These are phyloP conservation scores for Leptonema lineaticorne DNA, from an alignment of 1,140 invertebrate genomes.

Conservation along the genomic window DNA sequence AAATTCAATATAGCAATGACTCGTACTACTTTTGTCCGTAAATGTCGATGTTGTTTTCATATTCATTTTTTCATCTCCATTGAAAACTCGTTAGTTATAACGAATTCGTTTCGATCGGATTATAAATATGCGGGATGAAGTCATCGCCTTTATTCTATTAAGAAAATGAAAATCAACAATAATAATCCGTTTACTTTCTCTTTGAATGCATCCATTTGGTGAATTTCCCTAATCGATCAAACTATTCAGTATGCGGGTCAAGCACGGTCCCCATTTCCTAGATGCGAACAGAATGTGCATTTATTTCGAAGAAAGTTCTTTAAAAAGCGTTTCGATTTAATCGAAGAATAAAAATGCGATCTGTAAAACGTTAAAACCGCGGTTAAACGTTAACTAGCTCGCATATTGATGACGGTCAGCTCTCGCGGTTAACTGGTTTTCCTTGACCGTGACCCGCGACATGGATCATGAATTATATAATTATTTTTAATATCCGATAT, in stretches of 20 bases:
- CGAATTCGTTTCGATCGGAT: neutral
- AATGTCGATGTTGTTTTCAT: no score
- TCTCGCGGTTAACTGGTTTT: neutral
- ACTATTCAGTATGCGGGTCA: constrained; percentile 4
- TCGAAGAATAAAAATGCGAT: no score
- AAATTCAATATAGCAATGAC: no score
- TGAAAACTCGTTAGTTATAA: no score
- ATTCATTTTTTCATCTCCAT: no score
- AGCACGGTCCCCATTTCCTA: neutral
- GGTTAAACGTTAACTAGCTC: no score
- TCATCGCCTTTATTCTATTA: constrained; percentile 3
- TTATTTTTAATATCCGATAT: no score
- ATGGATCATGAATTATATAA: constrained; percentile 5
- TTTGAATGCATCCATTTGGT: neutral
- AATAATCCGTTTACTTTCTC: constrained; percentile 2
- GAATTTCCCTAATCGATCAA: constrained; percentile 11
- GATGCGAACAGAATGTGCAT: neutral
- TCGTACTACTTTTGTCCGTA: no score
- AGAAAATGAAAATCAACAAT: neutral
- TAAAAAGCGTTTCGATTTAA: no score
- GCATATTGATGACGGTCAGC: neutral
- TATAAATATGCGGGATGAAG: neutral
- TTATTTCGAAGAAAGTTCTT: no score
- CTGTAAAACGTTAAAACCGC: no score
- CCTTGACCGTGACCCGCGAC: constrained; percentile 11